Percentiles rank a stretch among this genome's conserved stretches.
Conservation (phyloP, 2,888 invertebrate genomes). For the Xestobium rufovillosum region DNA sequence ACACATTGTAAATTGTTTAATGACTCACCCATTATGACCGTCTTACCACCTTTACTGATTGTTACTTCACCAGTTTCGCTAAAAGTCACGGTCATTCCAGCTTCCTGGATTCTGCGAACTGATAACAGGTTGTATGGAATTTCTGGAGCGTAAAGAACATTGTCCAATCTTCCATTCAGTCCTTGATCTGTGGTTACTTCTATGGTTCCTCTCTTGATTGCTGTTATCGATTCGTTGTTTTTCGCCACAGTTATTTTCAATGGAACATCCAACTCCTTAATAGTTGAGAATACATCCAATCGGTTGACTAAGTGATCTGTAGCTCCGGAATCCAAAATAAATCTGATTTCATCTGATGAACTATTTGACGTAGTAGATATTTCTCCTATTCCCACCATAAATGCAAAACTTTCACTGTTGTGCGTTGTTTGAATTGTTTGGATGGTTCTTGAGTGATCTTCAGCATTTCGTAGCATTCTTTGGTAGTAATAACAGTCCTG, state of each 20-base stretch:
- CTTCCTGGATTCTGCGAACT: slow-evolving; percentile 26
- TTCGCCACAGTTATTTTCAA: no score
- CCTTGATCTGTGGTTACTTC: slow-evolving; percentile 26
- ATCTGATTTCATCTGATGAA: slow-evolving; percentile 3
- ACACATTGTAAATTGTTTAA: slow-evolving; percentile 21
- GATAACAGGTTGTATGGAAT: slow-evolving; percentile 30
- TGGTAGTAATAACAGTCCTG: slow-evolving; percentile 29
- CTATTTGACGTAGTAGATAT: no score
- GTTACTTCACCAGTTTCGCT: slow-evolving; percentile 27
- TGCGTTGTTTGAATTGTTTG: no score
- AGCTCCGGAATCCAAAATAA: slow-evolving; percentile 12
- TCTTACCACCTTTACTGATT: slow-evolving; percentile 19
- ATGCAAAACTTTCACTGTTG: no score
- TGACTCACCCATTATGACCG: slow-evolving; percentile 25
- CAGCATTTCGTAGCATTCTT: slow-evolving; percentile 17
- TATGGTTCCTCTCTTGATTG: slow-evolving; percentile 28
- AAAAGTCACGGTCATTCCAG: slow-evolving; percentile 30
- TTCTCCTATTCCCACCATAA: no score
- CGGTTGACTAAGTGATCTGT: slow-evolving; percentile 14
- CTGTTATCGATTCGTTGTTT: no score
- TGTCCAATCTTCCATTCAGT: slow-evolving; percentile 17
- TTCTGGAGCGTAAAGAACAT: slow-evolving; percentile 29
- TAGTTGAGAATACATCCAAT: slow-evolving; percentile 5
- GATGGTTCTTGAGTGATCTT: slow-evolving; percentile 15
- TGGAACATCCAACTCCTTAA: no score